Evolutionary conservation across 1,140 invertebrate species (phyloP), one percentile per base, ranked within the genome.

Genomic region (Bombus confusus): DNA sequence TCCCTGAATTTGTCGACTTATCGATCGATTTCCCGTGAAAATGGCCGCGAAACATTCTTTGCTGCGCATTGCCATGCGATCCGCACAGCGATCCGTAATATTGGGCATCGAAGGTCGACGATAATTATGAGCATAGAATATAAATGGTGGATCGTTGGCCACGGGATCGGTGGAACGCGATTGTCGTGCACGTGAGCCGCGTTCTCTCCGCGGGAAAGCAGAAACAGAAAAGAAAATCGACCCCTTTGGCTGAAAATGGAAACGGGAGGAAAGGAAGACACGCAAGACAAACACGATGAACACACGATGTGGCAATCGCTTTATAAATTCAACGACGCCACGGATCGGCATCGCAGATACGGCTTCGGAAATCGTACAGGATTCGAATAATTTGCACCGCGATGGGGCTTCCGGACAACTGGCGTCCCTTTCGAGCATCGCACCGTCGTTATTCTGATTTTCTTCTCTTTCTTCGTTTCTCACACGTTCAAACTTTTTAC

Each of bases 301-400:
- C 25, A n/a, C 59, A 66, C 66, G 75, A 68, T 82, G 89, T 90
- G 69, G 90, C 89, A 93, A 93, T 86, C 79, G 88, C 86, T 93
- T 93, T 83, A 91, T 93, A 91, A 93, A 93, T 92, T 93, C 90
- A 91, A 75, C 83, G 83, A 78, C 88, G 83, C 75, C 79, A 34
- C 52, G 83, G 88, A 91, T 92, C 91, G 88, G 88, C 41, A 91
- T 91, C 92, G 90, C 83, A 89, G 78, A 91, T 94, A 95, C 68
- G 94, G 94, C 94, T 95, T 95, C 94, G 80, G 94, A 95, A 95
- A 95, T 95, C 94, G 94, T 95, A 95, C 91, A 94, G 93, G 89
- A 95, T 94, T 94, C 93, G 93, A 94, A 95, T 94, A 94, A 95
- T 94, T 95, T 94, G 90, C 90, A 90, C 77, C 88, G 34, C 90